These are phyloP conservation scores for Meloidogyne hapla DNA, from an alignment of 1,140 invertebrate species.

Conservation along the genomic window DNA sequence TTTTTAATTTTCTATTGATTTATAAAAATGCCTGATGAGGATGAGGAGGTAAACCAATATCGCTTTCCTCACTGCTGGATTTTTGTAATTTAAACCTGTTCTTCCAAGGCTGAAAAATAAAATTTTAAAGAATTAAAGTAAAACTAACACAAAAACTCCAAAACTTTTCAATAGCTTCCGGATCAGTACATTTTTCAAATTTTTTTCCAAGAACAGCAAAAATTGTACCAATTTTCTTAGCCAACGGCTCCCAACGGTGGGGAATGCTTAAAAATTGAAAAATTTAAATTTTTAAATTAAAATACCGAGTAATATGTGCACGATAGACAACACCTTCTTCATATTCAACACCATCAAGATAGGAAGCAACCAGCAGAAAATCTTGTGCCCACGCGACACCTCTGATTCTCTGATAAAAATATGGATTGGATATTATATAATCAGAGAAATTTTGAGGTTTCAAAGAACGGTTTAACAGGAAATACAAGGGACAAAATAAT, in stretches of 20 bases:
- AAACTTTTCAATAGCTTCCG: background rate
- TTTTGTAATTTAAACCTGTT: no score
- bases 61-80: background rate
- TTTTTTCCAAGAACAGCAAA: background rate
- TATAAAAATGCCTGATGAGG: no score
- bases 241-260: background rate
- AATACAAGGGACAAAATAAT: no score
- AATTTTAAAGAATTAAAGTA: background rate
- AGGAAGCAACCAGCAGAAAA: background rate
- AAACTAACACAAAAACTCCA: background rate
- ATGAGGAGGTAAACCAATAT: background rate
- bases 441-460: no score
- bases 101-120: background rate
- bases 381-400: background rate
- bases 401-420: background rate
- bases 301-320: background rate
- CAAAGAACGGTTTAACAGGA: no score
- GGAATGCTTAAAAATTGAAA: background rate
- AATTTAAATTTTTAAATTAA: background rate
- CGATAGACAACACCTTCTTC: background rate
- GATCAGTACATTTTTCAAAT: background rate
- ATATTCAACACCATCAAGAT: background rate
- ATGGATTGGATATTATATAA: no score
- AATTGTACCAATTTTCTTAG: background rate
- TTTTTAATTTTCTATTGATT: background rate